Evolutionary conservation across 2,888 invertebrate species (phyloP).

Genomic region (Hecatera dysodea): DNA sequence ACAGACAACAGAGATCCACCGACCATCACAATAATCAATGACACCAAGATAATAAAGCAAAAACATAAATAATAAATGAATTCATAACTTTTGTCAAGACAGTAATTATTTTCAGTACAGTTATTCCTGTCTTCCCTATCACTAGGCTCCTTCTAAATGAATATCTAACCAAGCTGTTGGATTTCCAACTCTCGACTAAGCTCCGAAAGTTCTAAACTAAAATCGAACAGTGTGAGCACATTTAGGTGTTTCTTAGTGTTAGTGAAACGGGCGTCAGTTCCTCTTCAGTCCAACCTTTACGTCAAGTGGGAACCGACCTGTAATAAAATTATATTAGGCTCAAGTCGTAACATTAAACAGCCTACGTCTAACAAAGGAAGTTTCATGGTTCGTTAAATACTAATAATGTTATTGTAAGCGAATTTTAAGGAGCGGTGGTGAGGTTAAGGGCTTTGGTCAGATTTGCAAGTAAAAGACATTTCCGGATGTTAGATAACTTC

Average conservation of each 20-base stretch:
- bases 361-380: constrained; percentile 49
- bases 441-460: constrained; percentile 7
- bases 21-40: constrained; percentile 34
- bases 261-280: constrained; percentile 29
- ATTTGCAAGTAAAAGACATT: constrained; percentile 6
- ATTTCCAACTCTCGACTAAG: neutral
- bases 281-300: constrained; percentile 49
- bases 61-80: constrained; percentile 45
- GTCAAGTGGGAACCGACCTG: constrained; percentile 44
- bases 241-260: constrained; percentile 6
- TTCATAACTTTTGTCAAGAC: constrained; percentile 43
- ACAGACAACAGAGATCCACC: constrained; percentile 11
- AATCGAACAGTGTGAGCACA: neutral
- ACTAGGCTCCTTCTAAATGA: neutral
- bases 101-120: constrained; percentile 43
- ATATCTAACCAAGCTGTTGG: neutral
- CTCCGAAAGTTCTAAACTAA: neutral
- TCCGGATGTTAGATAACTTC: neutral
- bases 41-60: constrained; percentile 29
- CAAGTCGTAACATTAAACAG: constrained; percentile 49
- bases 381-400: constrained; percentile 45
- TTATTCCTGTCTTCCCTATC: constrained; percentile 22
- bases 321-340: constrained; percentile 56
- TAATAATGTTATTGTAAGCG: constrained; percentile 45
- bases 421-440: constrained; percentile 40